phyloP scores from a whole-genome alignment of 2,113 vertebrate genomes.

The Motacilla tschutschensis region DNA sequence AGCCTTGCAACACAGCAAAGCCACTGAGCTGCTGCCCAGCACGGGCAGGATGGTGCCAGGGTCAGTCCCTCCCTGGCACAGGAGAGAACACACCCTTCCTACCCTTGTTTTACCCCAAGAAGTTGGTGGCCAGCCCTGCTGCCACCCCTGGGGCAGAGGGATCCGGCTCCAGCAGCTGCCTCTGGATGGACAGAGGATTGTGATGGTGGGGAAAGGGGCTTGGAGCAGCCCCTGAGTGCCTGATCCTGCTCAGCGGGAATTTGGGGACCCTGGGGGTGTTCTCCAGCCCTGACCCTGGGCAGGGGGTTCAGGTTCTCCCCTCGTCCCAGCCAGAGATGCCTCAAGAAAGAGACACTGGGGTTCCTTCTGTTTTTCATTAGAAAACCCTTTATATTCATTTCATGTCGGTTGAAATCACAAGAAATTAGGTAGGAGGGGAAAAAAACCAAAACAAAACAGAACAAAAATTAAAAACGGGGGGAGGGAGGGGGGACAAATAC shows the following conservation, averaged over 20 bases:
- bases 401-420: slow-evolving; percentile 68
- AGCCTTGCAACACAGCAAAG: neutral
- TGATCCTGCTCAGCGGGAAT: neutral
- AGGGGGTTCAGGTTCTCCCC: neutral
- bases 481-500: slow-evolving; percentile 17
- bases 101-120: neutral
- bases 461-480: neutral
- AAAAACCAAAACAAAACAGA: neutral
- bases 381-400: slow-evolving; percentile 80
- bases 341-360: slow-evolving; percentile 44
- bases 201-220: neutral
- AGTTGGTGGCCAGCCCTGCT: neutral
- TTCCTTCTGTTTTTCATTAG: slow-evolving; percentile 69
- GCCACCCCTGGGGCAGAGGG: neutral
- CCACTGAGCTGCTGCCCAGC: neutral
- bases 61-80: neutral
- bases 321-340: neutral
- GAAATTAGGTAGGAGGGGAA: slow-evolving; percentile 43
- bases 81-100: neutral
- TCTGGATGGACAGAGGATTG: fast-evolving
- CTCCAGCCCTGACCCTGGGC: neutral
- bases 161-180: neutral
- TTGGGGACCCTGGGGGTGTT: fast-evolving
- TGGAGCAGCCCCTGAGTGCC: neutral
- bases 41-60: neutral